Evolutionary conservation across 2,888 invertebrate genomes (phyloP).

Genomic region (Synergus laeviventris): DNA sequence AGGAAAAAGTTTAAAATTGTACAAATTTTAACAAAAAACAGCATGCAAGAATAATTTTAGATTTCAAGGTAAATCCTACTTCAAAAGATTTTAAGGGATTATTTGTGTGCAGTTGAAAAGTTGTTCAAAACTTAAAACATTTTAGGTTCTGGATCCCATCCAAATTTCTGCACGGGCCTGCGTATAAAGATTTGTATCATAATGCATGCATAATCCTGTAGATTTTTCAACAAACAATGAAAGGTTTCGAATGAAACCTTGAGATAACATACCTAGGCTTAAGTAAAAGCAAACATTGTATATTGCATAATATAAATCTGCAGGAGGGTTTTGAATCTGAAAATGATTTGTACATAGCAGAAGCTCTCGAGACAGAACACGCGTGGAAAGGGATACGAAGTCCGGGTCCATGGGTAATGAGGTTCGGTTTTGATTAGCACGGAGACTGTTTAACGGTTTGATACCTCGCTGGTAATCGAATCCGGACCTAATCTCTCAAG

Average conservation of each 20-base stretch:
- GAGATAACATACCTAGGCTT: neutral
- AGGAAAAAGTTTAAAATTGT: no score
- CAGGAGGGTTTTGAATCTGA: neutral
- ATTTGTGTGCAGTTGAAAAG: no score
- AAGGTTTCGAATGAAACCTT: neutral
- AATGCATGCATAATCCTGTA: no score
- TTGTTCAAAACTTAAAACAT: no score
- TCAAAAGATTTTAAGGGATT: no score
- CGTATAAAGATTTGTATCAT: no score
- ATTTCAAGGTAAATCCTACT: no score
- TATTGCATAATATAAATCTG: neutral
- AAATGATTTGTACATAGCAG: constrained; percentile 1
- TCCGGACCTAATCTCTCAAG: constrained; percentile 77
- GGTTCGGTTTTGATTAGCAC: constrained; percentile 77
- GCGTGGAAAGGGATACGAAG: constrained; percentile 59
- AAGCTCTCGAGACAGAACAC: constrained; percentile 46
- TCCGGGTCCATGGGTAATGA: constrained; percentile 73
- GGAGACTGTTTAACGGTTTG: constrained; percentile 77
- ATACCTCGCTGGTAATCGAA: constrained; percentile 77
- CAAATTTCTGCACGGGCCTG: no score
- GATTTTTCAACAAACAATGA: no score
- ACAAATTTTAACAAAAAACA: no score
- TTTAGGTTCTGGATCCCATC: no score
- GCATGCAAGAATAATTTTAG: no score
- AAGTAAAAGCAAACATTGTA: neutral